These are phyloP conservation scores for Pyrocoelia pectoralis DNA, from an alignment of 2,888 invertebrate genomes.

Conservation along the genomic window DNA sequence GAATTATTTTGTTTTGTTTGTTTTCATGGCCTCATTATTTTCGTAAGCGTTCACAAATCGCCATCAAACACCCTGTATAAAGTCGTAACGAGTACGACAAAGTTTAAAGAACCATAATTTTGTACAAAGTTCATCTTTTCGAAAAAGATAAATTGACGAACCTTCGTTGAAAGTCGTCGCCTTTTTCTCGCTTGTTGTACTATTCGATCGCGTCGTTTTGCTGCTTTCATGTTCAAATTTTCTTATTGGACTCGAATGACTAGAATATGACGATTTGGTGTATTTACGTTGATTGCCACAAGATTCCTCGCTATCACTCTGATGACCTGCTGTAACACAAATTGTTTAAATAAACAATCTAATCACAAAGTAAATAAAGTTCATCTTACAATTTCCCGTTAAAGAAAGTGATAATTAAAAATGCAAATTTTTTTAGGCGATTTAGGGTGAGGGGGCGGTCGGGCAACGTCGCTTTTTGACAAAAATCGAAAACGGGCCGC, in stretches of 20 bases:
- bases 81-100: no score
- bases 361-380: not conserved
- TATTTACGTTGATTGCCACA: constrained; percentile 47
- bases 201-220: constrained; percentile 57
- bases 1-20: no score
- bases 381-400: not conserved
- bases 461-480: no score
- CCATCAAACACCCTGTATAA: no score
- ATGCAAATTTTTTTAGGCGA: no score
- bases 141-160: constrained; percentile 37
- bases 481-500: not conserved
- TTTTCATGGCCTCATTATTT: no score
- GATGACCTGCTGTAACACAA: constrained; percentile 51
- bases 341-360: constrained; percentile 5
- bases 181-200: constrained; percentile 61
- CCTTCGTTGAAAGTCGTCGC: constrained; percentile 66
- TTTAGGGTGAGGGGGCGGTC: no score
- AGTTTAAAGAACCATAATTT: no score
- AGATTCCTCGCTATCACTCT: constrained; percentile 58
- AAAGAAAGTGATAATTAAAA: no score
- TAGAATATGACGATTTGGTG: constrained; percentile 53
- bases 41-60: no score
- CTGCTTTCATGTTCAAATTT: constrained; percentile 53
- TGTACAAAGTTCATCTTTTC: no score
- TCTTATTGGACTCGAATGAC: constrained; percentile 57